Percentiles rank a stretch among this genome's conserved stretches.
Conservation (phyloP, 2,797 vertebrate genomes). For the Hippocampus kuda region DNA sequence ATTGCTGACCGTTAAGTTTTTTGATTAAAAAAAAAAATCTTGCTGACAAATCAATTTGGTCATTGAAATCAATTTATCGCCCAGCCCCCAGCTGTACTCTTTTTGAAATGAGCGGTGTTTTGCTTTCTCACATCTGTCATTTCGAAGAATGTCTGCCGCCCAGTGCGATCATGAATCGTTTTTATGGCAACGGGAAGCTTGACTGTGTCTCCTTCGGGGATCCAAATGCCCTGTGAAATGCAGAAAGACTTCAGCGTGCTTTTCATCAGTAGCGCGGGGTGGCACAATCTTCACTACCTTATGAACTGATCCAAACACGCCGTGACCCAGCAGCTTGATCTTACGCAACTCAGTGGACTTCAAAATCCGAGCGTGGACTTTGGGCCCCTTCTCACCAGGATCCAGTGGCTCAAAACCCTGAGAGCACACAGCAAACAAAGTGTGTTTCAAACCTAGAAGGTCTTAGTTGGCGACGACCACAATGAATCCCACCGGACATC, state of each 20-base stretch:
- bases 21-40: neutral
- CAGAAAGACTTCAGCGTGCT: slow-evolving; percentile 8
- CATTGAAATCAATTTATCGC: neutral
- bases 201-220: slow-evolving; percentile 87
- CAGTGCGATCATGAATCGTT: slow-evolving; percentile 79
- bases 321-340: slow-evolving; percentile 80
- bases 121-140: slow-evolving; percentile 77
- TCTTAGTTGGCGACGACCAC: neutral
- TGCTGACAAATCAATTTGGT: neutral
- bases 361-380: slow-evolving; percentile 78
- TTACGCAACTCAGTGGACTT: slow-evolving; percentile 81
- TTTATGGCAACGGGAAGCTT: slow-evolving; percentile 96
- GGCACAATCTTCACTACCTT: slow-evolving; percentile 64
- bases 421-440: slow-evolving; percentile 14
- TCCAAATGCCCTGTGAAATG: slow-evolving; percentile 80
- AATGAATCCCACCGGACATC: neutral
- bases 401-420: slow-evolving; percentile 87
- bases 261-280: neutral
- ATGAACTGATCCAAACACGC: slow-evolving; percentile 85
- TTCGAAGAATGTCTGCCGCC: slow-evolving; percentile 75
- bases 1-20: neutral
- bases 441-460: neutral
- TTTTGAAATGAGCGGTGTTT: neutral
- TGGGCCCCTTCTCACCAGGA: slow-evolving; percentile 79
- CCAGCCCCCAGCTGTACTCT: neutral